A percentile compares a stretch with the other conserved stretches of the same genome.
Evolutionary conservation across 2,888 invertebrate species (phyloP).

Genomic region (Allolobophora icterica): DNA sequence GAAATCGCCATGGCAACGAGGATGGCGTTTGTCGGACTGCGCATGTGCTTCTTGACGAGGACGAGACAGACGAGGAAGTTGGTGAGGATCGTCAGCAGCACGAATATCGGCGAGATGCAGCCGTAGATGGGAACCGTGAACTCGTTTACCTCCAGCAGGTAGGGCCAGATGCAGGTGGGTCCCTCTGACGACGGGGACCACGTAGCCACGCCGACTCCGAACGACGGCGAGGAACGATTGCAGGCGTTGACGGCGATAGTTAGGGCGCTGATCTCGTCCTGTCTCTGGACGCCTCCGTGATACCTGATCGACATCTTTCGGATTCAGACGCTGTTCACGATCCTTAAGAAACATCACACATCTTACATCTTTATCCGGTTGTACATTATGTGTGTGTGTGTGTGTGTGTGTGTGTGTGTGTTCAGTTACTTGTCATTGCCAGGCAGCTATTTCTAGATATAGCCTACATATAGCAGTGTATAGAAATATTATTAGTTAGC

Average conservation of each 20-base stretch:
- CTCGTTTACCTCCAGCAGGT: not conserved
- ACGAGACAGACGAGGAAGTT: slow-evolving; percentile 90
- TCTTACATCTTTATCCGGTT: no score
- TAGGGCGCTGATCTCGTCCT: not conserved
- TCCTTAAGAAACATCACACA: not conserved
- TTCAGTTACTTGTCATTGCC: no score
- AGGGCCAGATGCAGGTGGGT: not conserved
- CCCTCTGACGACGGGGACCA: not conserved
- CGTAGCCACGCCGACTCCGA: slow-evolving; percentile 4
- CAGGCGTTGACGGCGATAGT: slow-evolving; percentile 3
- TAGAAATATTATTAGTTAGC: no score
- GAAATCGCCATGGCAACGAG: slow-evolving; percentile 92
- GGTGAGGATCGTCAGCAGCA: slow-evolving; percentile 84
- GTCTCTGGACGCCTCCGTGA: not conserved
- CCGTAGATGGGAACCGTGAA: slow-evolving; percentile 70
- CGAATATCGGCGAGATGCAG: slow-evolving; percentile 82
- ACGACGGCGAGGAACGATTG: not conserved
- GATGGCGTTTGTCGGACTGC: slow-evolving; percentile 87
- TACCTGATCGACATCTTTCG: not conserved
- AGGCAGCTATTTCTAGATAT: no score
- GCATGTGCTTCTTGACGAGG: slow-evolving; percentile 86
- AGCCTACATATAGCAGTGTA: no score
- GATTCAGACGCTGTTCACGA: not conserved
- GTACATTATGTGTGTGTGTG: no score
- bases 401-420: no score